Conservation (phyloP, 2,888 invertebrate species). For the Punctoribates punctum region DNA sequence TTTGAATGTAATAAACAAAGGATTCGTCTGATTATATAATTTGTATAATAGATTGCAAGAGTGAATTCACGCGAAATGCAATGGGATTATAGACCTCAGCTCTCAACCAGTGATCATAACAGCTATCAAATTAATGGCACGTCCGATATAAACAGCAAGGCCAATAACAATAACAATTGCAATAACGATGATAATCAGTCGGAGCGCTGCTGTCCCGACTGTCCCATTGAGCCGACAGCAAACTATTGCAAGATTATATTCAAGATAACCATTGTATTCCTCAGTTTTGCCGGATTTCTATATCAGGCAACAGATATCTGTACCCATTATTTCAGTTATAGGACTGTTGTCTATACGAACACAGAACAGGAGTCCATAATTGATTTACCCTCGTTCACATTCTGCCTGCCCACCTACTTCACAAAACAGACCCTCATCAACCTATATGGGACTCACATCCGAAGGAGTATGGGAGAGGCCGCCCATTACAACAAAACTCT, state of each 20-base stretch:
- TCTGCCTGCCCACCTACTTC: constrained; percentile 41
- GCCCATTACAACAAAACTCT: background rate
- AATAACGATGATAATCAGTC: background rate
- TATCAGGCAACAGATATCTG: constrained; percentile 41
- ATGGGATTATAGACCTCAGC: constrained; percentile 15
- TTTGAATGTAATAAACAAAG: too few relatives aligned
- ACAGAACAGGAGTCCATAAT: constrained; percentile 41
- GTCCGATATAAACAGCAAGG: background rate
- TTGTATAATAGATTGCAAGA: too few relatives aligned
- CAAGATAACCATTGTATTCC: constrained; percentile 39
- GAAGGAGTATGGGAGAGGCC: constrained; percentile 24
- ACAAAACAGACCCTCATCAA: constrained; percentile 29
- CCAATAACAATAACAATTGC: background rate
- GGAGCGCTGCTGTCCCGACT: background rate
- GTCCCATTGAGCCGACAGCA: background rate
- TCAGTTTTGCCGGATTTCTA: constrained; percentile 40
- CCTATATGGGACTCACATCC: constrained; percentile 35
- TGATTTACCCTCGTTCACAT: constrained; percentile 39
- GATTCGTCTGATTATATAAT: too few relatives aligned
- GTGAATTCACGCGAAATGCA: too few relatives aligned
- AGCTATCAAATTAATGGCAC: background rate
- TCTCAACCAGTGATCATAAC: background rate
- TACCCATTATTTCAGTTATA: constrained; percentile 39
- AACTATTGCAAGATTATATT: constrained; percentile 40
- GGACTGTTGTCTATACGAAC: constrained; percentile 41